Conservation (phyloP, 37 sponge, comb jelly and placozoan species). For the Tethya wilhelma region DNA sequence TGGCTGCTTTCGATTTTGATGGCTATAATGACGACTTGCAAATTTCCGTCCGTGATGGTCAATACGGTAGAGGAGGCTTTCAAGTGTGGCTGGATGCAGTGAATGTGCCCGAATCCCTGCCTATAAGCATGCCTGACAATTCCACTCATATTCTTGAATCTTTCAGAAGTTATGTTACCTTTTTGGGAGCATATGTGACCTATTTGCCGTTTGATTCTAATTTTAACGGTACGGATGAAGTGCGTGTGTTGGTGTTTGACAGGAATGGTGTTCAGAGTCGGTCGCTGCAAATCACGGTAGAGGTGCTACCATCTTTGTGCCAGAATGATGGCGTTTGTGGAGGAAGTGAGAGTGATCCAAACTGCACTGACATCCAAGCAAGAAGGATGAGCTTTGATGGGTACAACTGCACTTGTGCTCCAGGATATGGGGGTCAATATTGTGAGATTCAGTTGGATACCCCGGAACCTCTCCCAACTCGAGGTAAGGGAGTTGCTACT, state of each 20-base stretch:
- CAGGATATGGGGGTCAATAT: constrained; percentile 59
- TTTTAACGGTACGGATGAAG: constrained; percentile 47
- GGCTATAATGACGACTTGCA: constrained; percentile 68
- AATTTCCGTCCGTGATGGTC: constrained; percentile 7
- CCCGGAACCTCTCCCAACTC: constrained; percentile 5
- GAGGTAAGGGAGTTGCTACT: constrained; percentile 57
- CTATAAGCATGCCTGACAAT: constrained; percentile 36
- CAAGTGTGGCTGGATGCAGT: constrained; percentile 61
- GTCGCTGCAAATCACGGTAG: constrained; percentile 22
- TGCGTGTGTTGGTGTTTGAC: constrained; percentile 44
- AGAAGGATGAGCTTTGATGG: constrained; percentile 14
- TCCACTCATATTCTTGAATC: not conserved
- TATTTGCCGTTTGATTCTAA: constrained; percentile 50
- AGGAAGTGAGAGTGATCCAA: constrained; percentile 57
- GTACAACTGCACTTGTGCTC: constrained; percentile 70
- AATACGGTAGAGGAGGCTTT: constrained; percentile 8
- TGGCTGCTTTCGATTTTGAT: constrained; percentile 76
- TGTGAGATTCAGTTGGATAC: constrained; percentile 49
- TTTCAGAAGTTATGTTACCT: constrained; percentile 61
- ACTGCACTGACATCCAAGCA: constrained; percentile 49
- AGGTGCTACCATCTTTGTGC: constrained; percentile 68
- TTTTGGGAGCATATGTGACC: constrained; percentile 67
- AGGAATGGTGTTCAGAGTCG: constrained; percentile 2
- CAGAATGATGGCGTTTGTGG: constrained; percentile 76
- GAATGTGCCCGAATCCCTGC: constrained; percentile 47